Evolutionary conservation across 1,140 invertebrate genomes (phyloP), one percentile per base, ranked within the genome.

Genomic region (Anastatus disparis): DNA sequence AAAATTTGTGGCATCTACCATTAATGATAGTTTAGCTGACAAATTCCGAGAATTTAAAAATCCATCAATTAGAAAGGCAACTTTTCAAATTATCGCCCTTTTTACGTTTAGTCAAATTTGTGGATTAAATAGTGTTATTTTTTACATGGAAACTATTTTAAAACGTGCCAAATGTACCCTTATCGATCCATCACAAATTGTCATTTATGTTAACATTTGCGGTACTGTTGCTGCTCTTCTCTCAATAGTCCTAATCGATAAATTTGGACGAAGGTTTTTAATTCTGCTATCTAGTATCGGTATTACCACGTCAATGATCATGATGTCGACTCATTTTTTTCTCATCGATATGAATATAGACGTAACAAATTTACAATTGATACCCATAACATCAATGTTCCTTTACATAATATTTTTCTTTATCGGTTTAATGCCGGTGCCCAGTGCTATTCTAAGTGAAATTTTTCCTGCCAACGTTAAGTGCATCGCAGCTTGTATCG

Each of bases 121-220:
- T 61, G 92, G 93, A 1, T 90, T 93, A n/a, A 92, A 92, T 63
- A 91, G 90, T 1, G 86, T 94, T 22, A 89, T 91, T 71, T 90
- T 91, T 38, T 94, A 93, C 76, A 88, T 91, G 15, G 90, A 93
- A 64, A 88, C 89, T 42, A 94, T 95, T 74, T 90, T 95, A 67
- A 87, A 88, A 8, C 86, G 85, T 38, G 87, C 88, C 26, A 88
- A 89, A 58, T 86, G 87, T 3, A 82, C 72, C 0, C 48, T 81
- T 0, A 76, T 90, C 24, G 78, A 81, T 2, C 79, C 87, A 10
- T 80, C 85, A 38, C 79, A 84, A 29, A 81, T 88, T 6, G 88
- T 91, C 27, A 91, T 94, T 27, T 82, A 92, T 26, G 87, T 93
- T 64, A 92, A 91, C 35, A 75, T 85, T 0, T 87, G 92, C 3